Evolutionary conservation across 2,797 vertebrate genomes (phyloP).

Genomic region (Anas capensis): DNA sequence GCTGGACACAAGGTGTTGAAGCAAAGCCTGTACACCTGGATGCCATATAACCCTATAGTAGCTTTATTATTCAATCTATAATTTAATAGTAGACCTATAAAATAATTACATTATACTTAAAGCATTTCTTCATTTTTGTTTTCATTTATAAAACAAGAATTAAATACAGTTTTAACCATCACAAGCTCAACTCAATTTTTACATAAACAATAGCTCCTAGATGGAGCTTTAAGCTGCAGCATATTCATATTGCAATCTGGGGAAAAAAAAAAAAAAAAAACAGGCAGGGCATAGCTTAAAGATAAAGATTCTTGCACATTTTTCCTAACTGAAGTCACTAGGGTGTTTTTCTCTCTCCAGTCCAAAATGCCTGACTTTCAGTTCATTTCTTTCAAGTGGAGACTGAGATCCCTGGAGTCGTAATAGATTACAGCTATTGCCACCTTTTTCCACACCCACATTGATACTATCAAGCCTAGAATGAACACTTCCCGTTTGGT

Average conservation of each 20-base stretch:
- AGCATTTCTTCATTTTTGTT: slow-evolving; percentile 80
- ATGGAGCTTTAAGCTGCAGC: slow-evolving; percentile 75
- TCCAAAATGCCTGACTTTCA: neutral
- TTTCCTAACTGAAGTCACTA: slow-evolving; percentile 31
- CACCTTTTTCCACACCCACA: neutral
- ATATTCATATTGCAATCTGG: slow-evolving; percentile 67
- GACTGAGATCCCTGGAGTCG: neutral
- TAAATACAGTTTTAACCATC: slow-evolving; percentile 83
- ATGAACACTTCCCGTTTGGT: fast-evolving
- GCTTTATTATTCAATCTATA: slow-evolving; percentile 85
- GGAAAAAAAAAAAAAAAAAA: slow-evolving; percentile 34
- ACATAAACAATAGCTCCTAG: slow-evolving; percentile 69
- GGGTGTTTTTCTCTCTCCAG: neutral
- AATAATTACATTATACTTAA: slow-evolving; percentile 86
- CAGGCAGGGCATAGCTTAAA: slow-evolving; percentile 47
- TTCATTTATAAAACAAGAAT: slow-evolving; percentile 84
- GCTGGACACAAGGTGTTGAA: neutral
- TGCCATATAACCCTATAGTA: slow-evolving; percentile 77
- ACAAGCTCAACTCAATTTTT: slow-evolving; percentile 78
- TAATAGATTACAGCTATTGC: neutral
- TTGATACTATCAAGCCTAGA: neutral
- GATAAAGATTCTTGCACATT: slow-evolving; percentile 30
- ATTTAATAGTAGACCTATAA: slow-evolving; percentile 84
- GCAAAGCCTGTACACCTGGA: slow-evolving; percentile 44
- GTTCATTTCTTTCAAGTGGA: neutral